A percentile compares a stretch with the other conserved stretches of the same genome.
Conservation (phyloP, 1,140 invertebrate genomes). For the Chironomus tepperi region DNA sequence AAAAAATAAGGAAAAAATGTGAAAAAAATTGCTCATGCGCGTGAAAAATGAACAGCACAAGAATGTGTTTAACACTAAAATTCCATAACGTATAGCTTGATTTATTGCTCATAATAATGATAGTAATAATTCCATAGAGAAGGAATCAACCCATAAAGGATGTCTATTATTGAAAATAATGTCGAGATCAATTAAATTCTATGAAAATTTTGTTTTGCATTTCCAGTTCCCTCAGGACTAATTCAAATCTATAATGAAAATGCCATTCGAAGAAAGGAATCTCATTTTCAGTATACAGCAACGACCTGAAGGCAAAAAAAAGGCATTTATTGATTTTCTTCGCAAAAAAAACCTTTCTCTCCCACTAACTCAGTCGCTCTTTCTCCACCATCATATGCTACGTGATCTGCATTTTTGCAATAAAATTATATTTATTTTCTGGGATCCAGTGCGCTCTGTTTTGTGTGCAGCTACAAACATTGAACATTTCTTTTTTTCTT, state of each 20-base stretch:
- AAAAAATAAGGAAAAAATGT: background rate
- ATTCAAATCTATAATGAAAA: constrained; percentile 23
- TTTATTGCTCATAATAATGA: background rate
- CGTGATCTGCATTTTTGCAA: constrained; percentile 20
- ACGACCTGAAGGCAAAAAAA: constrained; percentile 11
- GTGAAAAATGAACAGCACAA: background rate
- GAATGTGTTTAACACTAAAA: constrained; percentile 16
- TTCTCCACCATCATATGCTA: background rate
- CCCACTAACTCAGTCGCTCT: background rate
- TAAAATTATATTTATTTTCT: background rate
- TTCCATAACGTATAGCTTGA: constrained; percentile 10
- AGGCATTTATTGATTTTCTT: constrained; percentile 10
- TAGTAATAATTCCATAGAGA: background rate
- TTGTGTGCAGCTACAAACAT: background rate
- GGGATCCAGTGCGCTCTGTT: background rate
- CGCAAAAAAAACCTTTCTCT: background rate
- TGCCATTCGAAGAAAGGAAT: background rate
- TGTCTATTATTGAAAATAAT: background rate
- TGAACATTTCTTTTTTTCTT: background rate
- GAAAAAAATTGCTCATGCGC: constrained; percentile 14
- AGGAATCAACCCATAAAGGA: background rate
- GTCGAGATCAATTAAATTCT: constrained; percentile 18
- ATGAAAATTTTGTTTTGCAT: constrained; percentile 19
- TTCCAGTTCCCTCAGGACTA: background rate
- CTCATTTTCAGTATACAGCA: background rate